Conservation (phyloP, 2,797 vertebrate genomes). For the Phaenicophaeus curvirostris region DNA sequence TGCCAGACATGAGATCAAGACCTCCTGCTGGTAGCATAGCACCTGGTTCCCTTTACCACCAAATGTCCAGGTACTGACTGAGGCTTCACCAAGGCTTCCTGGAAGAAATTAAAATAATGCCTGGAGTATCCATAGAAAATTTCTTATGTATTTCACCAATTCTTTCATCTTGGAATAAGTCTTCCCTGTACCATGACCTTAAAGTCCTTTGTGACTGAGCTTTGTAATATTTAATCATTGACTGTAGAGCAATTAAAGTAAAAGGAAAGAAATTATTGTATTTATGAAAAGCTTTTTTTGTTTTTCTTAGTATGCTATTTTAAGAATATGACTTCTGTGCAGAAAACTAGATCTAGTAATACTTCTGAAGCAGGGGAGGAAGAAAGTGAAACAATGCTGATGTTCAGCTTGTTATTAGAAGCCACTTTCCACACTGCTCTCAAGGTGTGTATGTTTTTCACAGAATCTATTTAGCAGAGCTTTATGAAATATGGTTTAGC, state of each 20-base stretch:
- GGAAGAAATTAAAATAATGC: not conserved
- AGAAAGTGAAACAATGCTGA: not conserved
- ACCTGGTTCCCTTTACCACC: not conserved
- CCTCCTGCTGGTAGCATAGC: not conserved
- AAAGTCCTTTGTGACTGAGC: conserved; percentile 14
- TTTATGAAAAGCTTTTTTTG: not conserved
- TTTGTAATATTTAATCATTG: not conserved
- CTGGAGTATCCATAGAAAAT: not conserved
- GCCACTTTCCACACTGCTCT: not conserved
- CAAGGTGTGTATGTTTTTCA: not conserved
- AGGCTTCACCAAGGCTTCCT: not conserved
- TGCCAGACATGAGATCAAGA: not conserved
- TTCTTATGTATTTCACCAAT: not conserved
- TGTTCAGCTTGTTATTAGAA: not conserved
- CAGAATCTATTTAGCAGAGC: not conserved
- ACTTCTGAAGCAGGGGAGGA: not conserved
- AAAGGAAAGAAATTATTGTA: not conserved
- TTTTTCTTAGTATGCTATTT: not conserved
- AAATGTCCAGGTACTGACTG: not conserved
- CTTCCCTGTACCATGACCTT: not conserved
- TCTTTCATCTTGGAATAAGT: not conserved
- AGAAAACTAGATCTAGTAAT: not conserved
- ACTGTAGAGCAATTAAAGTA: not conserved
- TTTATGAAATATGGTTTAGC: not conserved
- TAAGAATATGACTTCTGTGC: not conserved